Base-by-base conservation (phyloP, 2,888 invertebrate genomes). In the Schizaphis graminum region DNA sequence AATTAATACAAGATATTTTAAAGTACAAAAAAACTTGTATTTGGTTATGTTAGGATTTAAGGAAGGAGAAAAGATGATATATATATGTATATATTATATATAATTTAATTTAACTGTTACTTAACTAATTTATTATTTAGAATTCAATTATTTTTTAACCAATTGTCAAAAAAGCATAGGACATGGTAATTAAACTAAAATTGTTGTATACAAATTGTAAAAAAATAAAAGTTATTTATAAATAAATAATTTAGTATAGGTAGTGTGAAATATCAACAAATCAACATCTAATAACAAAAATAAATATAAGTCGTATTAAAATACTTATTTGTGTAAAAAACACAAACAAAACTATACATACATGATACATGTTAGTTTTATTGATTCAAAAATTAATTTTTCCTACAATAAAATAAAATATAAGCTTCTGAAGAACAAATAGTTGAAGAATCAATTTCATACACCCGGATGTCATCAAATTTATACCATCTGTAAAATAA, bases 401-500 rank as follows among this genome's bases (percentile, higher is more conserved):
- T 93, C 61, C 93, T 85, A 94, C 93, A 91, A 53, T 95, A 95
- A 94, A 95, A 95, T 87, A 95, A 94, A 56, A 95, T 95, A 90
- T 95, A 95, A 16, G 95, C 95, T 87, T 95, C 95, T 35, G 95
- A 92, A 49, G 95, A 95, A 44, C 94, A 94, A 57, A 95, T 95
- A 24, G 94, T 94, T 49, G 91, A 94, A n/a, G 95, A 92, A 57
- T 95, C 94, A 56, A 95, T 94, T 77, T 95, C 94, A 49, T 97
- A 97, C 0, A 99, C 98, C 87, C 97, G 97, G 95, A 98, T 98
- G 96, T 99, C 99, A 96, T 99, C 99, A 96, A 97, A 99, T 96
- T 98, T 98, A 96, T 97, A 98, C 99, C 99, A 99, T 95, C 97
- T 97, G 56, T n/a, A 86, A 91, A 53, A 86, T 47, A 47, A 90